Evolutionary conservation across 2,113 vertebrate genomes (phyloP), one percentile per base, ranked within the genome.

Genomic region (Poeciliopsis occidentalis): DNA sequence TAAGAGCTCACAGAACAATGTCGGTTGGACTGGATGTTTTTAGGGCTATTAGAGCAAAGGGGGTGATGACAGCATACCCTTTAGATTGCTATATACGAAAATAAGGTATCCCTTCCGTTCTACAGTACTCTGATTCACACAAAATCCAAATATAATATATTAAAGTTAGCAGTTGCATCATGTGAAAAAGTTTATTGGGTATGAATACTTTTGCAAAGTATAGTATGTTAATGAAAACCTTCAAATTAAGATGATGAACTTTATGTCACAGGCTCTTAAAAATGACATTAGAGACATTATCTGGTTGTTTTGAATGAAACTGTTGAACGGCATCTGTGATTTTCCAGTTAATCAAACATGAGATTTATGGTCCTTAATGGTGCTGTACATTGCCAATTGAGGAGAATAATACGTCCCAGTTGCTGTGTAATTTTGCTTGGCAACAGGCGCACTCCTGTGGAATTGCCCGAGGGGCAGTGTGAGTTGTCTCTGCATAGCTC

Each of bases 361-460:
- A 88, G 88, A 92, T 89, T 87, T 88, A 91, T 90, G 88, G 85
- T 79, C 67, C 82, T 88, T 92, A 92, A 94, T 92, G 87, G 92
- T 83, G 81, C 87, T 86, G 84, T 91, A 90, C 91, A 81, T 89
- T 82, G 91, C 90, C 90, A 92, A 92, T 93, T 92, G 90, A 85
- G 86, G 86, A 85, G 85, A 91, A 93, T 92, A 93, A 93, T 94
- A 88, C 85, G 87, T 92, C 92, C 92, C 92, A 92, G 87, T 91
- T 91, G 93, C 80, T 89, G 86, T 89, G 87, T 93, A 89, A 92
- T 92, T 93, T 93, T 90, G 91, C 92, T 91, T 92, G 92, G 91
- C 92, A 92, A 92, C 91, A 89, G 89, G 87, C 89, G 64, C 76
- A 79, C 89, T 92, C 89, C 88, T 90, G 91, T 90, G 88, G 88